Base-by-base conservation (phyloP, 1,140 invertebrate genomes). In the Sarcophaga peregrina region DNA sequence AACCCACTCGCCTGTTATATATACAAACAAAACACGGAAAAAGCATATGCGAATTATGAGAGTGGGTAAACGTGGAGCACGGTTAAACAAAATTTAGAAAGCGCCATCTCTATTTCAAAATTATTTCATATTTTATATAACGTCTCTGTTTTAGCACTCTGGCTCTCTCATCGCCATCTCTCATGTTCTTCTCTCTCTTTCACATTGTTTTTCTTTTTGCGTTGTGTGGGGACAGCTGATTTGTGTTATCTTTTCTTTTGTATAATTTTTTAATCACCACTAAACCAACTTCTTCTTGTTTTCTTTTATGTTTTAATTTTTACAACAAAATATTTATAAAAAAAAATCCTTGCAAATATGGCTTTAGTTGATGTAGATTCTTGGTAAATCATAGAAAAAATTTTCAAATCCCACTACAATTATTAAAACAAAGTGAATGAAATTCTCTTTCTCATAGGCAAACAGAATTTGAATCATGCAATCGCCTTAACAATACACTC, bases 391-490 rank as follows among this genome's bases (percentile, higher is more conserved):
- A n/a, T 73, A 73, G 15, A 1, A 73, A 25, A 10, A 17, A n/a
- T 17, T 73, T 37, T 37, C 4, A 37, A 37, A 37, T 37, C 25
- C 4, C 25, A 37, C 25, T 37, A 37, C 4, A 4, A 37, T 37
- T 37, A 37, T 37, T 37, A 37, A 37, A 37, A 11, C n/a, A 48
- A 15, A 78, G 15, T n/a, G 15, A 0, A 81, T n/a, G n/a, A n/a
- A n/a, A n/a, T n/a, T n/a, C n/a, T n/a, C 11, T 45, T 74, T 47
- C 10, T 54, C 46, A 17, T 85, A 94, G 94, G 94, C 89, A 94
- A 5, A 86, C 91, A 0, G 94, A 95, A 85, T 92, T 94, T 88
- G 94, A 95, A 83, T 92, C 93, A 0, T 95, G 94, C 85, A 93
- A 94, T 86, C 92, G 92, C 80, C 85, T 95, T 5, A 92, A 92